Percentiles rank a stretch among this genome's conserved stretches.
Evolutionary conservation across 2,113 vertebrate species (phyloP).

Genomic region (Pluvianellus socialis): DNA sequence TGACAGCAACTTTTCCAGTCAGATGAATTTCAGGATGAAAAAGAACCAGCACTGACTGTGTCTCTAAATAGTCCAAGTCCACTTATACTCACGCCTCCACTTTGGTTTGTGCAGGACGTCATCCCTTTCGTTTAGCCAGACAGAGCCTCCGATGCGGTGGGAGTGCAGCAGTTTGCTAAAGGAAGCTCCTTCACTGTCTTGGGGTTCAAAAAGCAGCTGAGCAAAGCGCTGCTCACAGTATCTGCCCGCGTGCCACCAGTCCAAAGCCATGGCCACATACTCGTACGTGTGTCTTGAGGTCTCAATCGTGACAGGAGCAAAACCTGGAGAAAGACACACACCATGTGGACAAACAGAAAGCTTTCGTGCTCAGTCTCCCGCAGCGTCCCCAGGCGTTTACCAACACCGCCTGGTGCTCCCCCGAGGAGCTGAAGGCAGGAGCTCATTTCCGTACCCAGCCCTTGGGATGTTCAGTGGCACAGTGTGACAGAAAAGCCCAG

Average conservation of each 20-base stretch:
- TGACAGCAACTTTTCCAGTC: not conserved
- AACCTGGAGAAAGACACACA: constrained; percentile 36
- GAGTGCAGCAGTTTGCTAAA: constrained; percentile 58
- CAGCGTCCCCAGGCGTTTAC: not conserved
- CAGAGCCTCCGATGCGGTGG: not conserved
- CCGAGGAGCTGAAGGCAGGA: not conserved
- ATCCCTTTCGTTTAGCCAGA: constrained; percentile 77
- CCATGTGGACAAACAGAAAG: not conserved
- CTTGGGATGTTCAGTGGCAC: not conserved
- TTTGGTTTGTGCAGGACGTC: not conserved
- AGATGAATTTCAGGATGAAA: not conserved
- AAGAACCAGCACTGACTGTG: not conserved
- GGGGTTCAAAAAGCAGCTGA: constrained; percentile 55
- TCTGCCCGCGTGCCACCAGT: constrained; percentile 78
- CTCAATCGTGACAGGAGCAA: constrained; percentile 46
- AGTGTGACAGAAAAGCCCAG: not conserved
- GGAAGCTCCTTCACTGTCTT: not conserved
- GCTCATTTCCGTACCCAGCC: rapidly evolving
- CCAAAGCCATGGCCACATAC: constrained; percentile 73
- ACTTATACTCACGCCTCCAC: constrained; percentile 57
- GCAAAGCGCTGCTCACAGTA: constrained; percentile 81
- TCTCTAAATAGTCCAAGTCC: not conserved
- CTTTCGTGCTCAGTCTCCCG: rapidly evolving
- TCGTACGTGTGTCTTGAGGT: constrained; percentile 70
- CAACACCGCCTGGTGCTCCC: not conserved